Conservation (phyloP, 2,888 invertebrate species). For the Encarsia formosa region DNA sequence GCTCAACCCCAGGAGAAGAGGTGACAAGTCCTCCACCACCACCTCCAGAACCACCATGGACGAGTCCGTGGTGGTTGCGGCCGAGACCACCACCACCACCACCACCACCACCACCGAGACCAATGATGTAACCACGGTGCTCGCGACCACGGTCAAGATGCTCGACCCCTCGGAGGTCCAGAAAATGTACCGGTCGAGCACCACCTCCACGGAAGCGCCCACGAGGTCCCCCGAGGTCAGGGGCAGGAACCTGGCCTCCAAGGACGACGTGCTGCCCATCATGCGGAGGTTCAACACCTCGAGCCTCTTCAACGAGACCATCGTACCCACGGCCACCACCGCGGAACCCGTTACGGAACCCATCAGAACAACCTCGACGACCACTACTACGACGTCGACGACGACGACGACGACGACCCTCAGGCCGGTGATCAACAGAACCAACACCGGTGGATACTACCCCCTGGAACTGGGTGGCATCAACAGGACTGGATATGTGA, state of each 20-base stretch:
- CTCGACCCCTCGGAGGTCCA: constrained; percentile 47
- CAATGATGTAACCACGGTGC: constrained; percentile 9
- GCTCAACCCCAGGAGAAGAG: constrained; percentile 21
- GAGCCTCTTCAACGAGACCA: constrained; percentile 41
- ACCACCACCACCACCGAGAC: constrained; percentile 13
- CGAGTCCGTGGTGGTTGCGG: constrained; percentile 1
- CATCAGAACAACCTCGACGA: constrained; percentile 35
- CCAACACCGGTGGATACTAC: constrained; percentile 38
- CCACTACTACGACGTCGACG: constrained; percentile 13
- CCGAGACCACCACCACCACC: not conserved
- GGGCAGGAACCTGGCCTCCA: constrained; percentile 42
- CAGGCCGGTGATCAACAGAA: not conserved
- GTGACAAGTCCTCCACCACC: constrained; percentile 14
- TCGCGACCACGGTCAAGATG: constrained; percentile 14
- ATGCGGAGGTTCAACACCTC: constrained; percentile 49
- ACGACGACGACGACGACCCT: constrained; percentile 6
- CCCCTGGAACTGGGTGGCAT: constrained; percentile 31
- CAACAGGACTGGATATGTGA: not conserved
- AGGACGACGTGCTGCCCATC: constrained; percentile 45
- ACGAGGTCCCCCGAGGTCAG: constrained; percentile 43
- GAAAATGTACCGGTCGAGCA: constrained; percentile 38
- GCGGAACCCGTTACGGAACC: constrained; percentile 31
- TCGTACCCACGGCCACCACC: constrained; percentile 38
- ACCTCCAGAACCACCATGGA: constrained; percentile 19
- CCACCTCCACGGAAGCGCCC: constrained; percentile 22